A percentile compares a stretch with the other conserved stretches of the same genome.
phyloP scores from a whole-genome alignment of 1,140 invertebrate genomes.

The Diprion similis region DNA sequence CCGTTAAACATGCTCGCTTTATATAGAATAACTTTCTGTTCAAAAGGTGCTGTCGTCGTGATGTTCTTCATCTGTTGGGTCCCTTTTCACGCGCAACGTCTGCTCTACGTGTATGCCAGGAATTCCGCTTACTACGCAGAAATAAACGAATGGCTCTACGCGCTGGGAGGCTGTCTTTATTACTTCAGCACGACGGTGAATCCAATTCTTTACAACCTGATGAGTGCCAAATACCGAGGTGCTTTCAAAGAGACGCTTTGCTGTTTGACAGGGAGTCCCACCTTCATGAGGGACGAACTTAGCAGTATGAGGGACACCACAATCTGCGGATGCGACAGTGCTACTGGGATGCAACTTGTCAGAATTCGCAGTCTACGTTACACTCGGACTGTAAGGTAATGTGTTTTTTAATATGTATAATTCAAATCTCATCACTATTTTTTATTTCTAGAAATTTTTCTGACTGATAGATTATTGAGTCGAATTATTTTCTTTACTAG shows the following conservation, averaged over 20 bases:
- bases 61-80: constrained; percentile 98
- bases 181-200: constrained; percentile 90
- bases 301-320: constrained; percentile 64
- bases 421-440: constrained; percentile 13
- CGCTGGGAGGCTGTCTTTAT: constrained; percentile 82
- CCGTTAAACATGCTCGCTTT: too few relatives aligned
- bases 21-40: neutral
- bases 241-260: constrained; percentile 80
- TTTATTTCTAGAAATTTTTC: too few relatives aligned
- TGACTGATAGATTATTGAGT: too few relatives aligned
- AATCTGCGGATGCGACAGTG: constrained; percentile 48
- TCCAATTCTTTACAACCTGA: constrained; percentile 90
- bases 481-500: too few relatives aligned
- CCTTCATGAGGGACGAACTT: constrained; percentile 57
- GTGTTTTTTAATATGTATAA: neutral
- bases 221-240: constrained; percentile 84
- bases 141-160: constrained; percentile 82
- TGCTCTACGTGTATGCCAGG: constrained; percentile 76
- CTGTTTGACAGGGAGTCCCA: constrained; percentile 53
- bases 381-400: constrained; percentile 41
- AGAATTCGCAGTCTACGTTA: constrained; percentile 51
- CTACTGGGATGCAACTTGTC: constrained; percentile 54
- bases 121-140: constrained; percentile 67
- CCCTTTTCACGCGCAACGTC: constrained; percentile 91
- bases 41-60: constrained; percentile 88